Base-by-base conservation (phyloP, 2,888 invertebrate genomes). In the Alsophila aescularia region DNA sequence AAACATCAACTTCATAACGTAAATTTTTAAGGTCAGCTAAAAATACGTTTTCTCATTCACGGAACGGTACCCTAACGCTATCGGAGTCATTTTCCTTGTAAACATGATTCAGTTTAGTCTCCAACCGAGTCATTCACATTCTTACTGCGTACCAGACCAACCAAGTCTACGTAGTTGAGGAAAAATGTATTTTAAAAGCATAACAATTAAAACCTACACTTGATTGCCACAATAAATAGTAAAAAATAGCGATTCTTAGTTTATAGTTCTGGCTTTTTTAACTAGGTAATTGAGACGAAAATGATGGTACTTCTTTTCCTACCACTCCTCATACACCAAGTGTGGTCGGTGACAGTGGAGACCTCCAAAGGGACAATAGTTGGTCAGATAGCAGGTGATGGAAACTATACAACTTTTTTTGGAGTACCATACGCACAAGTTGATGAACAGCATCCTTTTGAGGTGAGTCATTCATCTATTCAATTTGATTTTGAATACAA, bases 361-460 rank as follows among this genome's bases (percentile, higher is more conserved):
- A 79, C 77, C 0, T 59, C 51, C 0, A 70, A 65, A 10, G 85
- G 85, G 1, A 37, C 51, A 9, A 64, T 85, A 2, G 54, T 64
- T 6, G 85, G 85, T 0, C 55, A 73, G n/a, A 65, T 52, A 21
- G 69, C 67, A 8, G 55, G 47, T 21, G 73, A 78, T 51, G 76
- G 78, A 0, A 69, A 73, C 2, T 84, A 77, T 31, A 66, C 69
- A 3, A 79, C 82, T 21, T 88, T 79, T 44, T 75, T 85, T 54
- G 87, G 88, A 6, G 74, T 89, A 35, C 87, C 88, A 0, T 88
- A 80, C 57, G 87, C 81, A 8, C 69, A 58, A 40, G 82, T 88
- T 0, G 64, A 85, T 36, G 64, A 74, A 18, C 53, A 58, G 0
- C 80, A 85, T 50, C 81, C 85, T 27, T 89, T 88, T 68, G 85